Base-by-base conservation (phyloP, 2,113 vertebrate species). In the Albula glossodonta region DNA sequence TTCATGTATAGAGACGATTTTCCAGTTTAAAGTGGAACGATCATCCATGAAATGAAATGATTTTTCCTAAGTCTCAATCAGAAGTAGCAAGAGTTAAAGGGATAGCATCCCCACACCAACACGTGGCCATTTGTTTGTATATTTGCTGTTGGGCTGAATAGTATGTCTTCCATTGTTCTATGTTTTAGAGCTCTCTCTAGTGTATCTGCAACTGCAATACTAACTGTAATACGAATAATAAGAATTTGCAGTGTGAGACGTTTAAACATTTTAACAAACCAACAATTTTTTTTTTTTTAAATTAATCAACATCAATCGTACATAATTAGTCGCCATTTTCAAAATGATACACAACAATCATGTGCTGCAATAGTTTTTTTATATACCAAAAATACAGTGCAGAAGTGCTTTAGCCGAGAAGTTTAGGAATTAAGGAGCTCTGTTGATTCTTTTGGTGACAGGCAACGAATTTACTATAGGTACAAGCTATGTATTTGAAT, bases 41-140 rank as follows among this genome's bases (percentile, higher is more conserved):
- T 41, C 31, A 41, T 51, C 82, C 4, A 50, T 53, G 49, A n/a
- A 8, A 7, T 41, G 2, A 80, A 19, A 25, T 5, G 1, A 70
- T 70, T 70, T 70, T n/a, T 17, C n/a, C 11, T 17, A 1, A 31
- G 22, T 0, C 4, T 5, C 10, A 52, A 52, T 78, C 1, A n/a
- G 51, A 50, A 41, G 49, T n/a, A 51, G 10, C 11, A 51, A 52
- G 66, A 57, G 81, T 70, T 81, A 60, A 87, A 84, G 51, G 41
- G 12, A 60, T 6, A 12, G 0, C 10, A 41, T 41, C 31, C 31
- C 31, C 31, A 0, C 10, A 0, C 5, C 50, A 87, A 87, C 91
- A 93, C 91, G 92, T 94, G 92, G 93, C 87, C 87, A 70, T 87
- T 82, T 91, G 89, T 93, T 93, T 49, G 41, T 74, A 22, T 74